Conservation (phyloP, 2,113 vertebrate genomes). For the Myiopsitta monachus region DNA sequence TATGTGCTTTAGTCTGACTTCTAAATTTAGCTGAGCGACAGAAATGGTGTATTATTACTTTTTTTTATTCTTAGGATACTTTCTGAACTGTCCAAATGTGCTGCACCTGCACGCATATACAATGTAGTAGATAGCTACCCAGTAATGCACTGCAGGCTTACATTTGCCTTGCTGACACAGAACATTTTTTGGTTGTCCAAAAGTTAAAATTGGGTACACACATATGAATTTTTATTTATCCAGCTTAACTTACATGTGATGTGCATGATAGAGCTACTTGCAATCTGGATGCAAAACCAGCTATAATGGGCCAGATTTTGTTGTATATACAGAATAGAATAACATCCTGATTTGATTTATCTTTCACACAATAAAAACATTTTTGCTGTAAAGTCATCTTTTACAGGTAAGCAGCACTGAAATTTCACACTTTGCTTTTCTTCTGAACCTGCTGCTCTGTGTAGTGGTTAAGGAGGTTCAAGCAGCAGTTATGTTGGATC, state of each 20-base stretch:
- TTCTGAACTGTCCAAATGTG: not conserved
- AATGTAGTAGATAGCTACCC: not conserved
- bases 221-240: not conserved
- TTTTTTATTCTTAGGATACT: not conserved
- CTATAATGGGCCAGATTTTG: not conserved
- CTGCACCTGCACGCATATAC: not conserved
- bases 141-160: not conserved
- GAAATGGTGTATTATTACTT: not conserved
- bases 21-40: not conserved
- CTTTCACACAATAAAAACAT: not conserved
- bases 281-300: not conserved
- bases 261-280: not conserved
- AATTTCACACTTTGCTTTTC: not conserved
- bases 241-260: not conserved
- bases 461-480: not conserved
- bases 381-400: not conserved
- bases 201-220: not conserved
- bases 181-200: not conserved
- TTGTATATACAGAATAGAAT: not conserved
- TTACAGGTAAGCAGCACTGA: not conserved
- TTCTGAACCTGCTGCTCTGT: not conserved
- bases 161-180: not conserved
- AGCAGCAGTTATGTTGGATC: not conserved
- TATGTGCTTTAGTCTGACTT: not conserved
- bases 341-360: not conserved